Conservation (phyloP, 2,113 vertebrate genomes). For the Vulpes lagopus region DNA sequence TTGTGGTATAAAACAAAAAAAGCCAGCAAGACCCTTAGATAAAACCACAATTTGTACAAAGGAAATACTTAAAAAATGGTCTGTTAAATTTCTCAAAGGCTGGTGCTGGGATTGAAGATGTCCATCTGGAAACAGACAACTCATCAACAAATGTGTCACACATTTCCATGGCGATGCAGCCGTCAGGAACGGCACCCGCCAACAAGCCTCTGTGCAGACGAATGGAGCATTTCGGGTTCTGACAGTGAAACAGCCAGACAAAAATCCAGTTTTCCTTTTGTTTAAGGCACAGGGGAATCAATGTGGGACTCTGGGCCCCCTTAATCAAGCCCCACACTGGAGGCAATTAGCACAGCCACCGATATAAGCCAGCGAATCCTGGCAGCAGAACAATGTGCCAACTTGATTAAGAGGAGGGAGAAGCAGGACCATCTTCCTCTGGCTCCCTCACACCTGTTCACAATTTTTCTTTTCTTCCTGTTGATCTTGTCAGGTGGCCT, state of each 20-base stretch:
- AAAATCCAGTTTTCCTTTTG: slow-evolving; percentile 45
- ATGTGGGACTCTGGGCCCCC: neutral
- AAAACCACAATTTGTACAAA: slow-evolving; percentile 34
- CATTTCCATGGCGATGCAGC: slow-evolving; percentile 81
- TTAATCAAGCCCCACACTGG: neutral
- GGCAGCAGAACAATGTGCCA: neutral
- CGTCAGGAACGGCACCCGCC: slow-evolving; percentile 66
- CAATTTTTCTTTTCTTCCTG: slow-evolving; percentile 49
- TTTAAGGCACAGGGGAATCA: neutral
- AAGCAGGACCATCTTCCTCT: neutral
- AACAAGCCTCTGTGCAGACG: slow-evolving; percentile 70
- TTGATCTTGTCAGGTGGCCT: slow-evolving; percentile 59
- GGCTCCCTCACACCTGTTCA: slow-evolving; percentile 45
- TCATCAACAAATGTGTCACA: slow-evolving; percentile 77
- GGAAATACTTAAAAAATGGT: slow-evolving; percentile 63
- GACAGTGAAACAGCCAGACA: slow-evolving; percentile 64
- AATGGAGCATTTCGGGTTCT: slow-evolving; percentile 64
- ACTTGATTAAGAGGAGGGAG: neutral
- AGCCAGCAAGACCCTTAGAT: neutral
- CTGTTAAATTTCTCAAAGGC: slow-evolving; percentile 76
- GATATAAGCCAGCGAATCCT: neutral
- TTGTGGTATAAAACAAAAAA: slow-evolving; percentile 40
- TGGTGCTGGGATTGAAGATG: slow-evolving; percentile 81
- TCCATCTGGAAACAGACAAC: slow-evolving; percentile 85
- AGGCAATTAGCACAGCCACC: slow-evolving; percentile 24